phyloP scores from a whole-genome alignment of 2,797 vertebrate genomes.

The Tokudaia muenninki region DNA sequence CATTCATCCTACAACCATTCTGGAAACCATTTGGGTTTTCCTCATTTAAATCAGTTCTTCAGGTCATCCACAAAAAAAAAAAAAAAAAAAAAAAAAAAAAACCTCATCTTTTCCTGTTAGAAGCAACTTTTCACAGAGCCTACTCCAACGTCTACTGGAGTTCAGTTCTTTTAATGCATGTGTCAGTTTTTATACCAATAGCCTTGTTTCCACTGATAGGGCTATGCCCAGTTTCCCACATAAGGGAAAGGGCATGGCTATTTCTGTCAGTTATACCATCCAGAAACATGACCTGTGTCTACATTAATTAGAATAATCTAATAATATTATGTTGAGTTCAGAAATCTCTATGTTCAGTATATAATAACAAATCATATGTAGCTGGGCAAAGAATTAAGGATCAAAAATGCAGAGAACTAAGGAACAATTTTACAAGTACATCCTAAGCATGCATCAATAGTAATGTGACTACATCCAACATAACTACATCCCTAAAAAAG shows the following conservation, averaged over 20 bases:
- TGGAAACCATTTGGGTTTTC: not conserved
- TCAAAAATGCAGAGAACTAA: not conserved
- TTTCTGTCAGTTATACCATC: not conserved
- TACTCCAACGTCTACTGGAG: not conserved
- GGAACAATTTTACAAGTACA: not conserved
- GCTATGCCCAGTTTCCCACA: not conserved
- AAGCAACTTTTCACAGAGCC: not conserved
- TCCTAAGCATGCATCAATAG: not conserved
- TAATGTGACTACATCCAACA: not conserved
- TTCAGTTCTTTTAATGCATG: not conserved
- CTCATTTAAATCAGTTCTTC: not conserved
- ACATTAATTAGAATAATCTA: slow-evolving; percentile 47
- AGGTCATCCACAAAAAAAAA: not conserved
- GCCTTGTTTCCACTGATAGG: not conserved
- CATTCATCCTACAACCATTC: not conserved
- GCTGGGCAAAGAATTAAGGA: not conserved
- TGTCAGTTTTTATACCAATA: not conserved
- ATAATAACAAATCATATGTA: not conserved
- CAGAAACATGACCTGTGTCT: not conserved
- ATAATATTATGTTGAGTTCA: slow-evolving; percentile 2
- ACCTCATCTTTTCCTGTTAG: not conserved
- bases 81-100: too few species aligned
- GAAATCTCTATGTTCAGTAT: not conserved
- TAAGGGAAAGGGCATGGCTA: not conserved
- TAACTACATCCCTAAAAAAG: not conserved